Conservation (phyloP, 2,888 invertebrate species). For the Cheilosia vulpina region DNA sequence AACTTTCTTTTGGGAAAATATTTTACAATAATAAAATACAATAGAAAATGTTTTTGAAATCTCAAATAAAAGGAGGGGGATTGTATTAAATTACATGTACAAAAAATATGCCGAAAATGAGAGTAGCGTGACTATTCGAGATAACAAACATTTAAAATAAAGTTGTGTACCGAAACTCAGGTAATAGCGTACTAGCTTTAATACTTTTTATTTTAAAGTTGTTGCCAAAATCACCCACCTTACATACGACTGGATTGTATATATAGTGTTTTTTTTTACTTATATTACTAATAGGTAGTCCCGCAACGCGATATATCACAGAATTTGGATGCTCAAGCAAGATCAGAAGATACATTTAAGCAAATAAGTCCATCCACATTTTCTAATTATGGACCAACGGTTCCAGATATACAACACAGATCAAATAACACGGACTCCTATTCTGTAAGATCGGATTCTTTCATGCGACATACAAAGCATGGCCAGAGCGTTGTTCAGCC, state of each 20-base stretch:
- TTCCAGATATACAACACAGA: conserved; percentile 54
- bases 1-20: no score
- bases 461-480: conserved; percentile 60
- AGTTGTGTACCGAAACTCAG: no score
- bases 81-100: no score
- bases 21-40: no score
- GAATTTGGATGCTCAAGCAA: conserved; percentile 38
- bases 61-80: no score
- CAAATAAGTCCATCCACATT: conserved; percentile 32
- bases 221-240: not conserved
- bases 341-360: conserved; percentile 51
- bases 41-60: no score
- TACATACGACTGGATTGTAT: not conserved
- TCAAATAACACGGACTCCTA: conserved; percentile 51
- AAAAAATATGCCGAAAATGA: no score
- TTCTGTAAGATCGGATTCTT: conserved; percentile 50
- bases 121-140: no score
- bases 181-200: no score
- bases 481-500: conserved; percentile 33
- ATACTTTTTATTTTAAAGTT: no score
- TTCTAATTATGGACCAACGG: conserved; percentile 47
- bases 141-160: no score
- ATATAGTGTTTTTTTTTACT: not conserved
- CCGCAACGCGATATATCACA: conserved; percentile 52
- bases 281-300: conserved; percentile 33